Evolutionary conservation across 2,113 vertebrate species (phyloP).

Genomic region (Ariopsis seemanni): DNA sequence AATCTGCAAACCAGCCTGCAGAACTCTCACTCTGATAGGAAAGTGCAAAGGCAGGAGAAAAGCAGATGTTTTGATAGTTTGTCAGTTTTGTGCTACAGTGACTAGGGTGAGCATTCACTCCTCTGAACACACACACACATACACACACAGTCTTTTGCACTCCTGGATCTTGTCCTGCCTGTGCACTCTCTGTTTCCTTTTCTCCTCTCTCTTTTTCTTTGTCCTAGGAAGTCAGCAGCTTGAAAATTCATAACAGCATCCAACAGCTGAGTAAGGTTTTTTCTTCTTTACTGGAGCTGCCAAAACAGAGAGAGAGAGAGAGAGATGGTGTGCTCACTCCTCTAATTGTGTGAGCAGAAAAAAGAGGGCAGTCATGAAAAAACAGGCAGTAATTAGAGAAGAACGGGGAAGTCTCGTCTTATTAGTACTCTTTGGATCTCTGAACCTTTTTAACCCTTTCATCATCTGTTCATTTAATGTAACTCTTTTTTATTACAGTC

Average conservation of each 20-base stretch:
- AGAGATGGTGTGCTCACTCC: conserved; percentile 20
- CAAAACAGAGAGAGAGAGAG: conserved; percentile 13
- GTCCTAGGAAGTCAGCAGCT: conserved; percentile 40
- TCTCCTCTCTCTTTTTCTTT: conserved; percentile 43
- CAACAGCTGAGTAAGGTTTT: conserved; percentile 62
- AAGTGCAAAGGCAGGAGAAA: conserved; percentile 14
- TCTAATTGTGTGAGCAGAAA: conserved; percentile 46
- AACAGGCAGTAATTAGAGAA: conserved; percentile 49
- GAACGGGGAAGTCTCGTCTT: conserved; percentile 23
- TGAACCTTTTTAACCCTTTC: conserved; percentile 4
- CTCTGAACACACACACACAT: not conserved
- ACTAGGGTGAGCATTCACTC: not conserved
- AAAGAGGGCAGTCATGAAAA: conserved; percentile 40
- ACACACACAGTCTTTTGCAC: conserved; percentile 26
- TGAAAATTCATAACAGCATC: conserved; percentile 55
- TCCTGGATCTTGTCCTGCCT: conserved; percentile 27
- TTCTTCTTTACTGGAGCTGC: conserved; percentile 51
- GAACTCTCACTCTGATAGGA: not conserved
- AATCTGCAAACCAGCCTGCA: not conserved
- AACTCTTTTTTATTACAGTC: not conserved
- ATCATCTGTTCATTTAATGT: not conserved
- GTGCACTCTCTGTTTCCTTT: conserved; percentile 41
- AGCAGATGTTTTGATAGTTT: conserved; percentile 31
- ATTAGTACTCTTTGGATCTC: conserved; percentile 35
- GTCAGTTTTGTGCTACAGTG: conserved; percentile 5